Evolutionary conservation across 2,113 vertebrate species (phyloP), one percentile per base, ranked within the genome.

Genomic region (Archocentrus centrarchus): DNA sequence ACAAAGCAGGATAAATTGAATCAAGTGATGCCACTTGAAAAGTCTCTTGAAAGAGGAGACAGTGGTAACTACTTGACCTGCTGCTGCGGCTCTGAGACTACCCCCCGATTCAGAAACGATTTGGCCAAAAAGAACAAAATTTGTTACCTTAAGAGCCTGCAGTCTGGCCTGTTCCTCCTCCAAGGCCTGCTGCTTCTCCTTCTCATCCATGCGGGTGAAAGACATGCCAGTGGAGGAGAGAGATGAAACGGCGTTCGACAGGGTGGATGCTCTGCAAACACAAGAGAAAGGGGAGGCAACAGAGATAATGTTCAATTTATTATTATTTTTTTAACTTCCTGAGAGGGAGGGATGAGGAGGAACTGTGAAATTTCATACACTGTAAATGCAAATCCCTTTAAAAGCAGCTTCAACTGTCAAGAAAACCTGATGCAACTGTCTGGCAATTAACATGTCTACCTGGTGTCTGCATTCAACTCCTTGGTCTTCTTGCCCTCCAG

Each of bases 401-500:
- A 22, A 66, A 15, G 22, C 8, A 1, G 37, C 3, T 41, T 14
- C n/a, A 15, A 32, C 18, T 59, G 17, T 10, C 20, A 11, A 7
- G 18, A 32, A 57, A 64, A 55, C 32, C 24, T 44, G 39, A 76
- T 8, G 39, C 18, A 17, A 3, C 39, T 1, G 35, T 3, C 20
- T n/a, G 30, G 35, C 6, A 41, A 27, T 37, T 20, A 32, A 58
- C 39, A 17, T 1, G 87, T 79, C 59, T 79, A 99, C 98, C 97
- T 96, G 93, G 97, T 97, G 94, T 97, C 96, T 93, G 97, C 96
- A 0, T 96, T 97, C 76, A 97, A 75, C 61, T 98, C 96, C 92
- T 98, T 98, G 80, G 97, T 97, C 92, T 97, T 98, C 93, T 97
- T 98, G 77, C 97, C 97, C 94, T 99, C 98, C 92, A 99, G 95